Evolutionary conservation across 2,797 vertebrate species (phyloP).

Genomic region (Rallus crepitans): DNA sequence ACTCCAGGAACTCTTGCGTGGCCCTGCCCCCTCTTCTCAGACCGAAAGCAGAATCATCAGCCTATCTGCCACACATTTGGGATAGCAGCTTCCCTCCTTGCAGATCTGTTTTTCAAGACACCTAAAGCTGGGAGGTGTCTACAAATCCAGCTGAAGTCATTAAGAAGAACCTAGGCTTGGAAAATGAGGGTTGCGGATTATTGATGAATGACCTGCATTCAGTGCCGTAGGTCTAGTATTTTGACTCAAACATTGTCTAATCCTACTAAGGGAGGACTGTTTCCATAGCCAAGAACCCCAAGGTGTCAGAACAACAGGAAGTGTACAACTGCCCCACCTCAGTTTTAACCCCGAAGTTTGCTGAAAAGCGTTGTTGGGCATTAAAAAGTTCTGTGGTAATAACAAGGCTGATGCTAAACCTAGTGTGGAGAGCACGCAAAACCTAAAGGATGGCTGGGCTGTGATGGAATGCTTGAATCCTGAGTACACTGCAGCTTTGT

Average conservation of each 20-base stretch:
- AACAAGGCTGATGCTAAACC: not conserved
- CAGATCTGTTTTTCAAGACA: not conserved
- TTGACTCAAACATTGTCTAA: not conserved
- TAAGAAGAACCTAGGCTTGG: not conserved
- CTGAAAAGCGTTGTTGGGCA: not conserved
- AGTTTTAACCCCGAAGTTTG: not conserved
- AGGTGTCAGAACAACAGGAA: not conserved
- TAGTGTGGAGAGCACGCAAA: not conserved
- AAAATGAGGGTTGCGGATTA: constrained; percentile 12
- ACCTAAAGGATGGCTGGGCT: not conserved
- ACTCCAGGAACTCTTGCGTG: not conserved
- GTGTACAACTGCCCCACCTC: not conserved
- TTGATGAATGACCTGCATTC: not conserved
- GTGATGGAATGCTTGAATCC: not conserved
- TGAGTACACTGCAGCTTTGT: not conserved
- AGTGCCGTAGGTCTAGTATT: not conserved
- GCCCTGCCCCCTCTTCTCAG: not conserved
- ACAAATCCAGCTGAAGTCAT: not conserved
- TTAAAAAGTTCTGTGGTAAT: not conserved
- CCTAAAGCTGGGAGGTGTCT: not conserved
- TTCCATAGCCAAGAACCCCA: not conserved
- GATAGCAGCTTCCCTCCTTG: not conserved
- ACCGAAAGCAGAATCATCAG: not conserved
- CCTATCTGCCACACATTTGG: not conserved
- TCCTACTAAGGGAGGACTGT: not conserved